Conservation (phyloP, 2,113 vertebrate species). For the Leptocoma aspasia region DNA sequence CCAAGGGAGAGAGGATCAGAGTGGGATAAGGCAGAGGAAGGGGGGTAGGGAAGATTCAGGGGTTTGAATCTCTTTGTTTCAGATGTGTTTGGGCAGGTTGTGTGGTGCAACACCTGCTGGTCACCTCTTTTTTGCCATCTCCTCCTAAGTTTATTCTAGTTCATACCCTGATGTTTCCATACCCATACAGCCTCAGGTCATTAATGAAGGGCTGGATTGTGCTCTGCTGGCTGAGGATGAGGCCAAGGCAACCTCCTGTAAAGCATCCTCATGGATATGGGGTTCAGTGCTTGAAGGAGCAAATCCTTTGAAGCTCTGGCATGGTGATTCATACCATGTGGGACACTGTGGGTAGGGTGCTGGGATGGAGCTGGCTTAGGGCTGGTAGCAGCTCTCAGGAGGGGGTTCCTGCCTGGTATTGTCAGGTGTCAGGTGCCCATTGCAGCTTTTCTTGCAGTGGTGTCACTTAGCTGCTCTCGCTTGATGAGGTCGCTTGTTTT, state of each 20-base stretch:
- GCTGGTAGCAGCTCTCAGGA: background rate
- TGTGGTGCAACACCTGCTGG: background rate
- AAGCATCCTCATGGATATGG: background rate
- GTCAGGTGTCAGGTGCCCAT: background rate
- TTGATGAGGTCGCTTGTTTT: background rate
- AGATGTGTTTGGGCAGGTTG: background rate
- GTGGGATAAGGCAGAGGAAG: background rate
- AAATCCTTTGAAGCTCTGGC: background rate
- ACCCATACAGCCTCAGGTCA: rapidly evolving
- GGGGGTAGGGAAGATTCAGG: background rate
- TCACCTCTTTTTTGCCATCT: background rate
- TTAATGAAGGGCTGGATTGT: background rate
- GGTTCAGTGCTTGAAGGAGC: background rate
- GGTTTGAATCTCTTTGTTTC: background rate
- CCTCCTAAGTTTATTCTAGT: background rate
- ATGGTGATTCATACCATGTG: rapidly evolving
- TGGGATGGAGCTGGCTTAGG: background rate
- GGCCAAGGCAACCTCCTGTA: background rate
- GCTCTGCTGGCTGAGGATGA: background rate
- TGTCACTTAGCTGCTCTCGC: background rate
- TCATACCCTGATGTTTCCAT: background rate
- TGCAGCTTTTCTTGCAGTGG: background rate
- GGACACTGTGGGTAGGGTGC: background rate
- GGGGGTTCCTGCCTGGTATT: background rate
- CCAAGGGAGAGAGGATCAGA: background rate